Evolutionary conservation across 2,888 invertebrate species (phyloP).

Genomic region (Amphipoea lucens): DNA sequence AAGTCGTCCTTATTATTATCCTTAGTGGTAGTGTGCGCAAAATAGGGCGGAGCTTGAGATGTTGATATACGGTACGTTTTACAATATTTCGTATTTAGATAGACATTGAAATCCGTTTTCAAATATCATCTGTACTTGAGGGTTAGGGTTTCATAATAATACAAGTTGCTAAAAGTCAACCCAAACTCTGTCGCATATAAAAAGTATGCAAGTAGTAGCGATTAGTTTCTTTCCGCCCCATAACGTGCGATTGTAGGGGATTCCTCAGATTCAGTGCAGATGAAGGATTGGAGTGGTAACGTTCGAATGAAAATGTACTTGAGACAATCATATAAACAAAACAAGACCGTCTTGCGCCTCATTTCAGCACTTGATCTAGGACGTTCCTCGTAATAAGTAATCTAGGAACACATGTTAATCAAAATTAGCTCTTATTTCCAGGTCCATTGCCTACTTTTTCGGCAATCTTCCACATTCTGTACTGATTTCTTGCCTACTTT

Average conservation of each 20-base stretch:
- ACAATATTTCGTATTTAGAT: slow-evolving; percentile 25
- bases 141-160: neutral
- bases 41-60: slow-evolving; percentile 16
- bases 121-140: neutral
- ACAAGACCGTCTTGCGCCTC: slow-evolving; percentile 30
- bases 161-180: neutral
- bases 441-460: slow-evolving; percentile 57
- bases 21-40: slow-evolving; percentile 23
- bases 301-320: slow-evolving; percentile 20
- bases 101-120: slow-evolving; percentile 24
- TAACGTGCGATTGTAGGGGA: neutral
- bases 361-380: slow-evolving; percentile 14
- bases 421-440: slow-evolving; percentile 64
- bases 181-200: neutral
- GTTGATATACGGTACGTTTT: neutral
- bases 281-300: neutral
- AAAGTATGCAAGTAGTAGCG: neutral
- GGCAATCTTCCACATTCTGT: slow-evolving; percentile 34
- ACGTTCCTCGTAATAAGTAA: neutral
- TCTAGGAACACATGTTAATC: slow-evolving; percentile 6
- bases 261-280: slow-evolving; percentile 16
- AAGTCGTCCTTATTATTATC: neutral
- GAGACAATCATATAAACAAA: slow-evolving; percentile 36
- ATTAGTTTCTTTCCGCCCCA: neutral
- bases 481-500: slow-evolving; percentile 56